Evolutionary conservation across 2,888 invertebrate species (phyloP).

Genomic region (Calliopum simillimum): DNA sequence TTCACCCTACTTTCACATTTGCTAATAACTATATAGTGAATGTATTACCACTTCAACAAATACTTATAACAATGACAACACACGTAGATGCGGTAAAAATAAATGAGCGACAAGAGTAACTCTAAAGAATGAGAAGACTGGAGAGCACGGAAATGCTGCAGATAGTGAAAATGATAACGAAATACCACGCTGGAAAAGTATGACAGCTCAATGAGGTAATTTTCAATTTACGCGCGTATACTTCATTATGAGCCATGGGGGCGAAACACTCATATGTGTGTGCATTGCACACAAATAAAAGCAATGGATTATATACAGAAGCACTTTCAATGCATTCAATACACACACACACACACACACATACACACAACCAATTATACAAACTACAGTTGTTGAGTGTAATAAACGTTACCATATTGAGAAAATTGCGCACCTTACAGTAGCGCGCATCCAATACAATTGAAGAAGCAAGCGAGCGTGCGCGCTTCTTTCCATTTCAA

Average conservation of each 20-base stretch:
- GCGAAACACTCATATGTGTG: background rate
- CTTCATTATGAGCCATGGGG: background rate
- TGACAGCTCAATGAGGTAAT: background rate
- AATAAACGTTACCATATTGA: constrained; percentile 9
- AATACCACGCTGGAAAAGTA: background rate
- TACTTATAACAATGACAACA: too few species aligned
- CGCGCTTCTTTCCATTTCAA: too few species aligned
- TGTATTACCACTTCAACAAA: too few species aligned
- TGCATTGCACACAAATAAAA: background rate
- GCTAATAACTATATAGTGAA: too few species aligned
- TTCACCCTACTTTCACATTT: too few species aligned
- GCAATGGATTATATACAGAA: background rate
- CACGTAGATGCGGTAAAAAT: constrained; percentile 5
- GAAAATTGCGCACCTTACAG: background rate
- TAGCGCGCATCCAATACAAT: constrained; percentile 12
- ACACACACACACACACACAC: too few species aligned
- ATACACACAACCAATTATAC: background rate
- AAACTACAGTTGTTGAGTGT: background rate
- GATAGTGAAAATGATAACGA: background rate
- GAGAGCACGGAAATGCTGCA: background rate
- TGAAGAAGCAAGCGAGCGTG: background rate
- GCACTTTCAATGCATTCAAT: background rate
- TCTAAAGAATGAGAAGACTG: background rate
- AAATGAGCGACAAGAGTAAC: constrained; percentile 9
- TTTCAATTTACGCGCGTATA: constrained; percentile 1